Evolutionary conservation across 2,888 invertebrate genomes (phyloP).

Genomic region (Rhorus exstirpatorius): DNA sequence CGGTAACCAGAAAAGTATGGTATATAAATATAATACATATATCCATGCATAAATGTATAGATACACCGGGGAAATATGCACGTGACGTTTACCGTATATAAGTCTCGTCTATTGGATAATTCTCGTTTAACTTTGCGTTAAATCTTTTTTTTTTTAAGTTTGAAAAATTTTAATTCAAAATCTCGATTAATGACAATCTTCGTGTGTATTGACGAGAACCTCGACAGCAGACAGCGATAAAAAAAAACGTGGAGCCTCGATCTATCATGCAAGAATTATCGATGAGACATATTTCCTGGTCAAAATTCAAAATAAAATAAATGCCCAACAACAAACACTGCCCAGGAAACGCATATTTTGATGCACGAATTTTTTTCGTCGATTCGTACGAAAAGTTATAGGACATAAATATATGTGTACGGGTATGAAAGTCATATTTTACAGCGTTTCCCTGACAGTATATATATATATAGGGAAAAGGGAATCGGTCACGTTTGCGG

Average conservation of each 20-base stretch:
- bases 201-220: too few species aligned
- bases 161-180: too few species aligned
- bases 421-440: neutral
- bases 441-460: neutral
- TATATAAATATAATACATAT: conserved; percentile 3
- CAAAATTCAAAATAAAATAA: too few species aligned
- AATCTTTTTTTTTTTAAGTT: too few species aligned
- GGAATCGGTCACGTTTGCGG: conserved; percentile 9
- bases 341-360: too few species aligned
- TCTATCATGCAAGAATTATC: too few species aligned
- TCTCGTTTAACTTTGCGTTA: conserved; percentile 5
- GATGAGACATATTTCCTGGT: too few species aligned
- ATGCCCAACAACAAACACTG: too few species aligned
- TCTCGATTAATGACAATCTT: too few species aligned
- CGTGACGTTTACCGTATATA: conserved; percentile 2
- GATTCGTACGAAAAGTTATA: conserved; percentile 1
- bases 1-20: conserved; percentile 25
- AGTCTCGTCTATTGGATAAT: too few species aligned
- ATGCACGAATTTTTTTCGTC: neutral
- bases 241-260: too few species aligned
- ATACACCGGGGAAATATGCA: neutral
- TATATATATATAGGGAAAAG: neutral
- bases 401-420: neutral
- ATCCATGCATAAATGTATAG: neutral
- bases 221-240: too few species aligned